Percentiles rank a stretch among this genome's conserved stretches.
Evolutionary conservation across 2,888 invertebrate species (phyloP).

Genomic region (Hypselothyrea guttata): DNA sequence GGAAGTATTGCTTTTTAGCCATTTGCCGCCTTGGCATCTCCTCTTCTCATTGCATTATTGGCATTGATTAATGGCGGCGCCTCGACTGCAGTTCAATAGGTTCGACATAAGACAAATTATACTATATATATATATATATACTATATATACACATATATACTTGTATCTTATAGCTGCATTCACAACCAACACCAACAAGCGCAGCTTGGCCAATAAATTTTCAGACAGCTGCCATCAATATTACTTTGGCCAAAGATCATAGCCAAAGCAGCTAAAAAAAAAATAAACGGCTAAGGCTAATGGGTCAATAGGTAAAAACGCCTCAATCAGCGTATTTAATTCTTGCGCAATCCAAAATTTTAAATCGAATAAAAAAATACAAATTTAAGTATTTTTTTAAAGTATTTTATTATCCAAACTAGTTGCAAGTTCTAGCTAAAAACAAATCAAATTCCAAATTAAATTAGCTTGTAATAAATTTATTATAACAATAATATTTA

Average conservation of each 20-base stretch:
- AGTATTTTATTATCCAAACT: no score
- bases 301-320: constrained; percentile 11
- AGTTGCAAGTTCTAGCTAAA: no score
- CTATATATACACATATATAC: not conserved
- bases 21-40: constrained; percentile 24
- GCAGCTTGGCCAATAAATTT: constrained; percentile 25
- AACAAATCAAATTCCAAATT: no score
- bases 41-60: constrained; percentile 38
- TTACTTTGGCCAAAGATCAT: constrained; percentile 23
- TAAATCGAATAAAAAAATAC: not conserved
- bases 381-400: not conserved
- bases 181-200: not conserved
- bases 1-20: constrained; percentile 30
- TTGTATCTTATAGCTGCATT: not conserved
- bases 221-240: constrained; percentile 36
- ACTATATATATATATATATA: constrained; percentile 3
- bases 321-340: not conserved
- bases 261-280: constrained; percentile 24
- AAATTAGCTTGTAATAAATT: no score
- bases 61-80: constrained; percentile 53
- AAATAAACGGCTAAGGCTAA: no score
- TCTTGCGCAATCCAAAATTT: not conserved
- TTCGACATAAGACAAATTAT: constrained; percentile 52
- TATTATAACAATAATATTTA: no score
- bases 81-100: constrained; percentile 47